Evolutionary conservation across 2,888 invertebrate species (phyloP), one percentile per base, ranked within the genome.

Genomic region (Ornithoptera priamus): DNA sequence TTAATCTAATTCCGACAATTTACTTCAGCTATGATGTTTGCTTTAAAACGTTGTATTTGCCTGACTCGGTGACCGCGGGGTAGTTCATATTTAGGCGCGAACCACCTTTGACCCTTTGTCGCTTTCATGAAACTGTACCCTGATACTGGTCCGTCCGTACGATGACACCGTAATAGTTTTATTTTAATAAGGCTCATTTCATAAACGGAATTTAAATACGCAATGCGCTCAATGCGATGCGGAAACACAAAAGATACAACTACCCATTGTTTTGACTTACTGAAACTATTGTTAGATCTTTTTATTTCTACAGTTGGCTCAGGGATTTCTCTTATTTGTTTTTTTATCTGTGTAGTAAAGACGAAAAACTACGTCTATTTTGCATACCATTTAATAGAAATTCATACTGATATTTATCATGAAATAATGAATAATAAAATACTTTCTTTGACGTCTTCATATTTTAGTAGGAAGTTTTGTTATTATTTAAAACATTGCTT

Each of bases 241-340:
- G 18, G 53, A 53, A 68, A 39, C 39, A 58, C 65, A 63, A 63
- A 68, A 20, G 46, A 22, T 10, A 7, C 58, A 62, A 68, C 46
- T 12, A 0, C 7, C n/a, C 22, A 46, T 64, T 69, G 24, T 65
- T 62, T 20, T 22, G 10, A 24, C 6, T 42, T 30, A 60, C 61
- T 58, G 15, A 22, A 59, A 58, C 42, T 57, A 58, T 68, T 63
- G 50, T 68, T 58, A 20, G 39, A 46, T 66, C 18, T 39, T 39
- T 30, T 6, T 58, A 17, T 62, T 62, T 57, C 30, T 5, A 12
- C 24, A 56, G 18, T 50, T 12, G 18, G n/a, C 10, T 20, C 12
- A 53, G 39, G 30, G 10, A 17, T 53, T 22, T 39, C n/a, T 30
- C 18, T 46, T 12, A 15, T 63, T 7, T n/a, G 57, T 62, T 42